These are phyloP conservation scores for Syngnathus acus DNA, from an alignment of 2,797 vertebrate genomes.

Conservation along the genomic window DNA sequence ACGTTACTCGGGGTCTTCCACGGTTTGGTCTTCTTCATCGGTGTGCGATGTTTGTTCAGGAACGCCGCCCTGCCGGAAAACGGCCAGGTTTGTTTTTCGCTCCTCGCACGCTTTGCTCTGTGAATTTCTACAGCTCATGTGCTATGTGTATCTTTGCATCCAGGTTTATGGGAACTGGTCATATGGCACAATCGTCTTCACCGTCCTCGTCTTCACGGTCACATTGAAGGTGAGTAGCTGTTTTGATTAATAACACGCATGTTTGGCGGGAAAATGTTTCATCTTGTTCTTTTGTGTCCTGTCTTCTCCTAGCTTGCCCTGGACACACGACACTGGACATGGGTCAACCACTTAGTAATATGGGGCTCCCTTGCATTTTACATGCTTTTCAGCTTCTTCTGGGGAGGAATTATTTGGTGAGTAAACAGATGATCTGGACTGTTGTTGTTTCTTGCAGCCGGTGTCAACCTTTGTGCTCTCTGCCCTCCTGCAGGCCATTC, in stretches of 20 bases:
- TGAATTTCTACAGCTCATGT: not conserved
- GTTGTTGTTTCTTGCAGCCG: constrained; percentile 2
- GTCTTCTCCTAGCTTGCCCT: constrained; percentile 78
- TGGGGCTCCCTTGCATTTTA: constrained; percentile 98
- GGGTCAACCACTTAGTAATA: constrained; percentile 98
- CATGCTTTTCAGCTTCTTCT: constrained; percentile 97
- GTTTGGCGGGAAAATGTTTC: not conserved
- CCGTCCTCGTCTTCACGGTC: constrained; percentile 95
- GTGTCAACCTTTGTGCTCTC: constrained; percentile 2
- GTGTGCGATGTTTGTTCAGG: constrained; percentile 83
- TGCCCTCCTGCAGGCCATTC: constrained; percentile 80
- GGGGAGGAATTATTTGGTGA: constrained; percentile 97
- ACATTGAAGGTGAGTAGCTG: constrained; percentile 82
- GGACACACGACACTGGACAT: constrained; percentile 95
- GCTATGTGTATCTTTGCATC: constrained; percentile 16
- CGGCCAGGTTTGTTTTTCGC: constrained; percentile 77
- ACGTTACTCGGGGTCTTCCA: constrained; percentile 87
- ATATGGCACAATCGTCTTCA: constrained; percentile 94
- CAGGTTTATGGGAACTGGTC: constrained; percentile 97
- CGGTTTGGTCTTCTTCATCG: constrained; percentile 92
- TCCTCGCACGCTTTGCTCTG: not conserved
- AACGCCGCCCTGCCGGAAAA: constrained; percentile 85
- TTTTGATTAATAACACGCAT: not conserved
- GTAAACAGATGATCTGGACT: not conserved
- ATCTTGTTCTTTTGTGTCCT: not conserved